phyloP scores from a whole-genome alignment of 2,888 invertebrate species.

The Lamellibrachia columna region DNA sequence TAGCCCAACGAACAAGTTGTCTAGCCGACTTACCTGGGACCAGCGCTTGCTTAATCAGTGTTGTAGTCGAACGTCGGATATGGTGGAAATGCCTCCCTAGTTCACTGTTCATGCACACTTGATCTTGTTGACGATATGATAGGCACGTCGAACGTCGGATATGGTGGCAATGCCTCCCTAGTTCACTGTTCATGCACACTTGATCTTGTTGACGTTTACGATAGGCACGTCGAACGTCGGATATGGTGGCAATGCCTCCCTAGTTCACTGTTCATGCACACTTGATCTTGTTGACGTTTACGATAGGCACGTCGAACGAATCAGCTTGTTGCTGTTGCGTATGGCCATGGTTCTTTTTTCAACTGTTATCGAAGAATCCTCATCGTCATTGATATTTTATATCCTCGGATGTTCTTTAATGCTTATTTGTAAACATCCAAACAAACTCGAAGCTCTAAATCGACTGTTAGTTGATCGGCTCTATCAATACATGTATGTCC shows the following conservation, averaged over 20 bases:
- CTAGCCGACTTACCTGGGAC: slow-evolving; percentile 14
- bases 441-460: no score
- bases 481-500: no score
- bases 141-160: neutral
- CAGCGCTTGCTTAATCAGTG: neutral
- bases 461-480: no score
- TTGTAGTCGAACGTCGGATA: neutral
- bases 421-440: no score
- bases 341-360: no score
- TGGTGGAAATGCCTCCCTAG: neutral
- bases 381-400: no score
- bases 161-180: neutral
- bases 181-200: neutral
- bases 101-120: neutral
- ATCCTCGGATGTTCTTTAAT: no score
- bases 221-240: neutral
- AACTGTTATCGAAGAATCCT: no score
- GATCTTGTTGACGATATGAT: no score
- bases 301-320: neutral
- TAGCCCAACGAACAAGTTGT: slow-evolving; percentile 13
- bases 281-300: neutral
- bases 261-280: neutral
- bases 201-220: no score
- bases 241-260: neutral
- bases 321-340: no score